Evolutionary conservation across 1,140 invertebrate genomes (phyloP), one percentile per base, ranked within the genome.

Genomic region (Elysia chlorotica): DNA sequence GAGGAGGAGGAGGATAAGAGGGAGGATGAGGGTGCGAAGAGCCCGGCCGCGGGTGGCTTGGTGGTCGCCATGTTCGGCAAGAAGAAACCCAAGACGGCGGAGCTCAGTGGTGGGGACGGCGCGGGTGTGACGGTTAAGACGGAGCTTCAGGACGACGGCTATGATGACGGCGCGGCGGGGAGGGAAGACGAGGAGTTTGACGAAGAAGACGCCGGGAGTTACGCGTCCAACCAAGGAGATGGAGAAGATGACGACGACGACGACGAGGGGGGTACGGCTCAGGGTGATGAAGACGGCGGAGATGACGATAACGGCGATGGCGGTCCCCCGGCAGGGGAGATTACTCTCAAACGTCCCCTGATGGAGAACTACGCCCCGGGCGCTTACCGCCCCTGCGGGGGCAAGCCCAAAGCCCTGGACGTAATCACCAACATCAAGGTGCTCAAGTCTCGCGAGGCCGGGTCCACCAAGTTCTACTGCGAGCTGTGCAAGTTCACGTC

Each of bases 401-500:
- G 69, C 5, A 71, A 71, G 37, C 69, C 69, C 5, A 71, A 71
- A 63, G 72, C 72, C 23, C 65, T 73, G 17, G 77, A 78, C 63
- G 77, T 78, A n/a, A 73, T 62, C 28, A 78, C 77, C 28, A 72
- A 67, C 53, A 78, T 78, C 41, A 71, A 75, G 30, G 74, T 78
- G 19, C 57, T 78, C 21, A 75, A 72, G 30, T 35, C 72, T 23
- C 66, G 68, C 31, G 74, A 78, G 25, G 72, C 70, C 3, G 56
- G 54, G 17, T 48, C 74, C 36, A 75, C 73, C 62, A 71, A 74
- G 25, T 75, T 74, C 59, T 71, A 70, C 14, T 78, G 77, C 66
- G 77, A 78, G 57, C 71, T 63, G 30, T 78, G 77, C 59, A 74
- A 70, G 36, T 78, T 78, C 48, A 78, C 77, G 37, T 78, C 77